A percentile compares a stretch with the other conserved stretches of the same genome.
These are phyloP conservation scores for Leptestheria dahalacensis DNA, from an alignment of 1,140 invertebrate species.

Conservation along the genomic window DNA sequence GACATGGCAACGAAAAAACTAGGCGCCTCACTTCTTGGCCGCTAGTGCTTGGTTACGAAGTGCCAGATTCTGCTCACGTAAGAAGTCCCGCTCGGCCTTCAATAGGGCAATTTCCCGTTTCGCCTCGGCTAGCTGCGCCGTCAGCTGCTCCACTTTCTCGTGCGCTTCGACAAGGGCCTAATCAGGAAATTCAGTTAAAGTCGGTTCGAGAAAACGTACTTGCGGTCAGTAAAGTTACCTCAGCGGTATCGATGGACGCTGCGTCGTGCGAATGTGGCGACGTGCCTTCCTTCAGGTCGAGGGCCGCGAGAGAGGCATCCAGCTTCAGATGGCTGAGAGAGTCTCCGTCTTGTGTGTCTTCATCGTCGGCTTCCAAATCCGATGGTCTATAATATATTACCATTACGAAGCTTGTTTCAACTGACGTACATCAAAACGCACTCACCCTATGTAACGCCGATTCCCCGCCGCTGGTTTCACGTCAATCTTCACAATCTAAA, in stretches of 20 bases:
- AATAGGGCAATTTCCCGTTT: constrained; percentile 11
- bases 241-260: not conserved
- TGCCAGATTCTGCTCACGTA: constrained; percentile 7
- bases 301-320: constrained; percentile 4
- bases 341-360: constrained; percentile 17
- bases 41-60: constrained; percentile 2
- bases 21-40: constrained; percentile 2
- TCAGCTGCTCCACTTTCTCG: constrained; percentile 4
- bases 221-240: constrained; percentile 5
- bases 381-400: constrained; percentile 12
- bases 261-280: not conserved
- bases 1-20: too few species aligned
- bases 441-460: constrained; percentile 3
- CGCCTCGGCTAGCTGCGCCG: constrained; percentile 7
- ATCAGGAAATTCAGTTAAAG: not conserved
- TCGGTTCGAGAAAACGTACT: not conserved
- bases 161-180: constrained; percentile 5
- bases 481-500: not conserved
- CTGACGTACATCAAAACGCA: not conserved
- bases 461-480: not conserved
- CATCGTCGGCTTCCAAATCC: constrained; percentile 17
- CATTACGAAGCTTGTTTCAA: too few species aligned
- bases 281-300: constrained; percentile 6
- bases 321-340: constrained; percentile 11
- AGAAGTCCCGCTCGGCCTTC: constrained; percentile 11